A percentile compares a stretch with the other conserved stretches of the same genome.
These are phyloP conservation scores for Metopolophium dirhodum DNA, from an alignment of 1,140 invertebrate species.

Conservation along the genomic window DNA sequence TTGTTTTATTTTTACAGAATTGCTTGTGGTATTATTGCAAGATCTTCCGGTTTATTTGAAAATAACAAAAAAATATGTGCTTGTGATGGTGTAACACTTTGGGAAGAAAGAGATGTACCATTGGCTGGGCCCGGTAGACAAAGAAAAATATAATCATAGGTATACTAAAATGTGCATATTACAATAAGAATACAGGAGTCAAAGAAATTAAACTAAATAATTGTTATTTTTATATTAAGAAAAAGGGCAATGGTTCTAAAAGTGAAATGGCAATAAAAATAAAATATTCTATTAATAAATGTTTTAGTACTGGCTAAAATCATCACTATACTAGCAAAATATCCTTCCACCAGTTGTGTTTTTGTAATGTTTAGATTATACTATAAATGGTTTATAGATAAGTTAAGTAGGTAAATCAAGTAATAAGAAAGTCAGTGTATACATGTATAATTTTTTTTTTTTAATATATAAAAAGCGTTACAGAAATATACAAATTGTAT, in stretches of 20 bases:
- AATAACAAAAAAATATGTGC: conserved; percentile 83
- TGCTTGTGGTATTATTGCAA: conserved; percentile 80
- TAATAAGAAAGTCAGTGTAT: not conserved
- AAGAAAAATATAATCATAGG: conserved; percentile 23
- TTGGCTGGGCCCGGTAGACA: conserved; percentile 54
- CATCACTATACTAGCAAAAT: not conserved
- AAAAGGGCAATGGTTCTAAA: not conserved
- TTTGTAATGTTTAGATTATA: not conserved
- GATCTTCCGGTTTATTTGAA: conserved; percentile 80
- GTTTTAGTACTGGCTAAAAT: not conserved
- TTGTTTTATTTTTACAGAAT: conserved; percentile 64
- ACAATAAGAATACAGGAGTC: not conserved
- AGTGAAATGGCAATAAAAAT: not conserved
- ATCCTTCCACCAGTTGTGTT: not conserved
- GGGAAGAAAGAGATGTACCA: conserved; percentile 74
- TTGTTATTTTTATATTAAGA: conserved; percentile 27
- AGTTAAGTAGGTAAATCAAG: not conserved
- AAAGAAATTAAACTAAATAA: not conserved
- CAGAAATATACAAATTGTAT: not conserved
- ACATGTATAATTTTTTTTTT: not conserved
- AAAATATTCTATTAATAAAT: conserved; percentile 11
- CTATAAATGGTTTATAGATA: not conserved
- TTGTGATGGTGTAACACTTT: conserved; percentile 80
- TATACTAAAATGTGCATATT: not conserved
- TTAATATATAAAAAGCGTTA: too few relatives aligned